Base-by-base conservation (phyloP, 2,888 invertebrate species). In the Dione vanillae region DNA sequence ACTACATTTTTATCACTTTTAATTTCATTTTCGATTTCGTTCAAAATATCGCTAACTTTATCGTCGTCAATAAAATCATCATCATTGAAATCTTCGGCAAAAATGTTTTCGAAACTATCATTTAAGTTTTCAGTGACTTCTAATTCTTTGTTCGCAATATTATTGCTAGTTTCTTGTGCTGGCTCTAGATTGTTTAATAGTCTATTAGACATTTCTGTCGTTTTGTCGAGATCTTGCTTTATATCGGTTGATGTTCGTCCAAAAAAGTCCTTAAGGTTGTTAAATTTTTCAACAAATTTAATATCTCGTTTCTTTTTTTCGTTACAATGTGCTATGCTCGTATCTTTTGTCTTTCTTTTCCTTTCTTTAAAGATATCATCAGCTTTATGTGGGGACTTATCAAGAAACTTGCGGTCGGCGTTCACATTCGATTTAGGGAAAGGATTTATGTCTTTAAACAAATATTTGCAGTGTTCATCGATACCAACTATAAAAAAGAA, bases 401-500 rank as follows among this genome's bases (percentile, higher is more conserved):
- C 12, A 19, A 47, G 37, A 9, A 47, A 16, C 12, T 49, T 37
- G 1, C 7, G 12, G 35, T 35, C 37, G 8, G 12, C 19, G 37
- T 10, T 9, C 9, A 45, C 11, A 62, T 35, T 37, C 16, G 20
- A 20, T 45, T 16, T 12, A 19, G 45, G 9, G 59, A 10, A 68
- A 64, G 35, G 81, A 76, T 56, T 83, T 76, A 76, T 86, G 75
- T 82, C 79, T 78, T 84, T 83, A 76, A 91, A 90, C 47, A 79
- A 19, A 75, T 86, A 90, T 79, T 91, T 89, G 69, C 84, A 82
- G 20, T 88, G 83, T 5, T 79, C 86, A 77, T 95, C 94, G 35
- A 95, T 86, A 1, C 95, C 95, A 78, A 93, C 95, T 95, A 82
- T 65, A 92, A 91, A 73, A 66, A 70, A 59, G 41, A 72, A 14